phyloP scores from a whole-genome alignment of 2,888 invertebrate species.

The Apamea monoglypha region DNA sequence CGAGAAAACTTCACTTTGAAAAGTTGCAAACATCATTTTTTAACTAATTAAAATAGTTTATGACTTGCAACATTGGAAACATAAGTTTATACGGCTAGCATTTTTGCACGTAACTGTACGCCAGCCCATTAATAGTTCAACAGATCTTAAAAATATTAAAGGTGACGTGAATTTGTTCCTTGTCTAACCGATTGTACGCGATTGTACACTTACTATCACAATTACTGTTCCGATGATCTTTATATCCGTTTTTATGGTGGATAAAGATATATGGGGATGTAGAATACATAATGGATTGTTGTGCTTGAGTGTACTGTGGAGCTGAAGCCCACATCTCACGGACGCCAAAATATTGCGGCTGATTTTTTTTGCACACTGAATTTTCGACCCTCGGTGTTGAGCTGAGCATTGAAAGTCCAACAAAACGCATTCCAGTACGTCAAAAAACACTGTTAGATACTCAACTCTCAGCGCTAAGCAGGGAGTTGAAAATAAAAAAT shows the following conservation, averaged over 20 bases:
- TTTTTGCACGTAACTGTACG: conserved; percentile 37
- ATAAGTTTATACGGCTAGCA: background rate
- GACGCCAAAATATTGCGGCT: too few relatives aligned
- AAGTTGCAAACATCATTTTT: background rate
- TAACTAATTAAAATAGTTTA: too few relatives aligned
- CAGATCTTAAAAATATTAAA: conserved; percentile 42
- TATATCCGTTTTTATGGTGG: conserved; percentile 28
- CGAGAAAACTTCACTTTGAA: background rate
- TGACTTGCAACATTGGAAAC: too few relatives aligned
- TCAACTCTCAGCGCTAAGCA: too few relatives aligned
- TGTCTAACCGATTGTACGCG: conserved; percentile 26
- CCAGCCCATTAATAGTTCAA: conserved; percentile 36
- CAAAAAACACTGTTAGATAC: too few relatives aligned
- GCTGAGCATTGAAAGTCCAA: too few relatives aligned
- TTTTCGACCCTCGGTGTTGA: too few relatives aligned
- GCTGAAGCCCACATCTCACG: too few relatives aligned
- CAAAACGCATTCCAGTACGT: too few relatives aligned
- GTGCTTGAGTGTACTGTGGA: conserved; percentile 4
- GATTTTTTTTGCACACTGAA: too few relatives aligned
- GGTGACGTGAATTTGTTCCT: conserved; percentile 31
- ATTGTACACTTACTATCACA: conserved; percentile 28
- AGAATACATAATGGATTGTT: conserved; percentile 4
- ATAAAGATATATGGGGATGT: background rate
- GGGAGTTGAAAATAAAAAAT: too few relatives aligned
- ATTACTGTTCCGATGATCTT: conserved; percentile 46